Percentiles rank a stretch among this genome's conserved stretches.
phyloP scores from a whole-genome alignment of 2,113 vertebrate species.

The Bubo scandiacus region DNA sequence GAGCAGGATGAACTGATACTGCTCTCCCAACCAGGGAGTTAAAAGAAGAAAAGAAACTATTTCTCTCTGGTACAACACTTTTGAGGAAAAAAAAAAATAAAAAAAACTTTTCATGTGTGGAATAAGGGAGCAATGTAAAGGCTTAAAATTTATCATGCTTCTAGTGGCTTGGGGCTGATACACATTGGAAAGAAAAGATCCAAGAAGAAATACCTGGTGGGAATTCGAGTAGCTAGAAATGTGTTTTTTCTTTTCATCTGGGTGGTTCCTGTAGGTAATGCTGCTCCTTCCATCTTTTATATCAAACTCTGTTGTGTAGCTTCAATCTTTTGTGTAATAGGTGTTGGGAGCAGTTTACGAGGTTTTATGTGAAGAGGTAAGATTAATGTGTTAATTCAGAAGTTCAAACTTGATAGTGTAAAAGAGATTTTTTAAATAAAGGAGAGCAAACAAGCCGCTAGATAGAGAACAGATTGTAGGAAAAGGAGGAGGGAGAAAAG shows the following conservation, averaged over 20 bases:
- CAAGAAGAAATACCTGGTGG: not conserved
- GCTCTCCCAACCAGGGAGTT: not conserved
- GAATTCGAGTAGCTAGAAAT: not conserved
- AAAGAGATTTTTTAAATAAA: not conserved
- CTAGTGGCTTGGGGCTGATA: not conserved
- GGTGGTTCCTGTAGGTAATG: not conserved
- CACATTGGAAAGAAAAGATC: not conserved
- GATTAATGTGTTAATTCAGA: not conserved
- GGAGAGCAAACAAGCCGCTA: not conserved
- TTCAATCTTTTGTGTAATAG: not conserved
- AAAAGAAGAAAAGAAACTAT: not conserved
- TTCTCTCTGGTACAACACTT: not conserved
- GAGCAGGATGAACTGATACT: not conserved
- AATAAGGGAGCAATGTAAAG: not conserved
- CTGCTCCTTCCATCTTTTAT: not conserved
- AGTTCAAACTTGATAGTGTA: not conserved
- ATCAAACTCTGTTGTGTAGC: not conserved
- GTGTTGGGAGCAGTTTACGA: not conserved
- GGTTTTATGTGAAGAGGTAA: not conserved
- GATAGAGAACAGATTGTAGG: not conserved
- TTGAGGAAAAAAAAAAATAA: not conserved
- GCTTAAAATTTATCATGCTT: not conserved
- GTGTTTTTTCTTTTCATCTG: not conserved
- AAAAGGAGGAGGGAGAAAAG: not conserved
- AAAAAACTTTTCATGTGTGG: not conserved